Conservation (phyloP, 2,113 vertebrate species). For the Panurus biarmicus region DNA sequence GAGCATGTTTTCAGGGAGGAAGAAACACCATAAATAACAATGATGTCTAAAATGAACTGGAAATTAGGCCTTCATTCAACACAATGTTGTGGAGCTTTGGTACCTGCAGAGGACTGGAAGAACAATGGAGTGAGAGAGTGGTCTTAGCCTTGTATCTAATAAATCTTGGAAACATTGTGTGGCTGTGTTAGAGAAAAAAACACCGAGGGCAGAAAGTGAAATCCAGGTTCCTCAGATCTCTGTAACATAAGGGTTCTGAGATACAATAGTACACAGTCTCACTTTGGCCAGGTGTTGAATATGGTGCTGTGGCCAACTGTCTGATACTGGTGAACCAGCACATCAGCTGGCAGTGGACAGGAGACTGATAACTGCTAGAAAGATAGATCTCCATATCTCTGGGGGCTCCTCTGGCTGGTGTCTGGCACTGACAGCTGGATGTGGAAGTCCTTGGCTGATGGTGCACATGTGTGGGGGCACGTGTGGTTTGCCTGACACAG, state of each 20-base stretch:
- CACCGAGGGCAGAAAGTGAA: not conserved
- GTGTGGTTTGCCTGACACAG: not conserved
- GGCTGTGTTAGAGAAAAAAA: not conserved
- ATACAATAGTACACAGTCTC: not conserved
- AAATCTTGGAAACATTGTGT: not conserved
- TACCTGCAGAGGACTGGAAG: not conserved
- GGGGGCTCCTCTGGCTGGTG: not conserved
- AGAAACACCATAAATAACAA: not conserved
- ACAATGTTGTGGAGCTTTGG: not conserved
- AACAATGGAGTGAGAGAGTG: not conserved
- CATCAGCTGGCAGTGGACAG: not conserved
- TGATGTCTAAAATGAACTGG: not conserved
- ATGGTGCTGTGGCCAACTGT: fast-evolving
- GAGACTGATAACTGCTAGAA: fast-evolving
- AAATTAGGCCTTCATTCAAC: not conserved
- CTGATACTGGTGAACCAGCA: not conserved
- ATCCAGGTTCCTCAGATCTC: not conserved
- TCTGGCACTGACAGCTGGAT: not conserved
- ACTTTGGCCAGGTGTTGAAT: not conserved
- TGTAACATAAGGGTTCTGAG: not conserved
- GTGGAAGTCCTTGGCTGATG: not conserved
- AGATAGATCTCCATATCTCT: fast-evolving
- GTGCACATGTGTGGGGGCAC: fast-evolving
- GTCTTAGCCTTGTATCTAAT: not conserved
- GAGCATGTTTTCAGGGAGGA: not conserved